Evolutionary conservation across 2,888 invertebrate species (phyloP), one percentile per base, ranked within the genome.

Genomic region (Trichogramma dendrolimi): DNA sequence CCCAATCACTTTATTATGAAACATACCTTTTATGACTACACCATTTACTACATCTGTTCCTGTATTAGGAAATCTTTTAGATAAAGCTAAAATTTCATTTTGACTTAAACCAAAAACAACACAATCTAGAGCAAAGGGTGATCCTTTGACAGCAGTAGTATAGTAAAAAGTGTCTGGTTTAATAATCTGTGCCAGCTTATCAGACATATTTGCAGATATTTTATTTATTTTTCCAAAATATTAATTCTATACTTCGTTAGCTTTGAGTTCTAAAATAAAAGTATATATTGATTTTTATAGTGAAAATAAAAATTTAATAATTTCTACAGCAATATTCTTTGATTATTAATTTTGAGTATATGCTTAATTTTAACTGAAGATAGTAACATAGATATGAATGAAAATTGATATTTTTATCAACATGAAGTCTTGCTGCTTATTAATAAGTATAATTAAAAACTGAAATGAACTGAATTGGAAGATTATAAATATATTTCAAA

Each of bases 111-210:
- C 92, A 81, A 92, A 92, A 44, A 89, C 87, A 65, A 87, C 83
- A 78, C 88, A 87, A 73, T 91, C 89, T 67, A 80, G 79, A 67
- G 90, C 86, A 81, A 91, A 88, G 62, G 92, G 80, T 4, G 91
- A 91, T 46, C 88, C 92, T 80, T 91, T 92, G 54, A 92, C 86
- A 65, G 89, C 90, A 71, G 90, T 82, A 79, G 92, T 92, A 64
- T 86, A 85, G 76, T 83, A 87, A 27, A 27, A 27, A 69, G 82
- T 84, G 68, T 86, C 87, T 63, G 69, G 75, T 61, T 77, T 78
- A 61, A 81, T 71, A 62, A 81, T 70, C 70, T 76, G 79, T 60
- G 79, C 67, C 64, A 72, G 67, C 69, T 74, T 73, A 65, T 73
- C 72, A 58, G 72, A 64, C 68, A 71, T 69, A 59, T 65, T 63